Evolutionary conservation across 2,797 vertebrate species (phyloP).

Genomic region (Schizopygopsis pylzovi): DNA sequence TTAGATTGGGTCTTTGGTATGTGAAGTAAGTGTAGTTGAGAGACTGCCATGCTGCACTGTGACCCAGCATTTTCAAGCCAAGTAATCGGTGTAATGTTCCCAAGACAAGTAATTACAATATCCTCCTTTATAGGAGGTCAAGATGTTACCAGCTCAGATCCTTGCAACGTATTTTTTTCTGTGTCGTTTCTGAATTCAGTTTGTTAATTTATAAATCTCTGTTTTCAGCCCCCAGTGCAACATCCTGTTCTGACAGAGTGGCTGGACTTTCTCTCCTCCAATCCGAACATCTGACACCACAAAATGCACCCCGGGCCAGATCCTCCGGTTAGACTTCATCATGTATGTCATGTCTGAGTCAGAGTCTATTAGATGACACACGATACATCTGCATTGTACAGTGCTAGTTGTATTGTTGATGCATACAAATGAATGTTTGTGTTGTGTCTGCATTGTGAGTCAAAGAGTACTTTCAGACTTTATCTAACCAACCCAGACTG

Average conservation of each 20-base stretch:
- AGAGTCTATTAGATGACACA: neutral
- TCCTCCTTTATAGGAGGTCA: neutral
- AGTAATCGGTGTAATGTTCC: neutral
- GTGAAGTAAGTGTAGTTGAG: too few relatives aligned
- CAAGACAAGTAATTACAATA: neutral
- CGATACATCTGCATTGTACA: neutral
- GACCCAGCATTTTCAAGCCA: neutral
- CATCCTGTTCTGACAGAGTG: slow-evolving; percentile 65
- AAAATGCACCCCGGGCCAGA: neutral
- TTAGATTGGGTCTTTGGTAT: too few relatives aligned
- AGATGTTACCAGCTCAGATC: neutral
- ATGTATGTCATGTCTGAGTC: neutral
- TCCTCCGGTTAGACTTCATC: neutral
- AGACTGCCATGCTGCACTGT: neutral
- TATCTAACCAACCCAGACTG: neutral
- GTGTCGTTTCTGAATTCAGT: neutral
- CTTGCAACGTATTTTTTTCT: neutral
- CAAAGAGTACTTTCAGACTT: neutral
- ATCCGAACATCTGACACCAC: slow-evolving; percentile 58
- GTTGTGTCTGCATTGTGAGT: neutral
- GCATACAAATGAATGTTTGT: neutral
- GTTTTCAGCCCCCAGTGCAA: slow-evolving; percentile 58
- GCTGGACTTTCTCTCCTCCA: slow-evolving; percentile 65
- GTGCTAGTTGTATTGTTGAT: neutral
- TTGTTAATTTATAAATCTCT: neutral